These are phyloP conservation scores for Pseudopipra pipra DNA, from an alignment of 2,113 vertebrate species.

Conservation along the genomic window DNA sequence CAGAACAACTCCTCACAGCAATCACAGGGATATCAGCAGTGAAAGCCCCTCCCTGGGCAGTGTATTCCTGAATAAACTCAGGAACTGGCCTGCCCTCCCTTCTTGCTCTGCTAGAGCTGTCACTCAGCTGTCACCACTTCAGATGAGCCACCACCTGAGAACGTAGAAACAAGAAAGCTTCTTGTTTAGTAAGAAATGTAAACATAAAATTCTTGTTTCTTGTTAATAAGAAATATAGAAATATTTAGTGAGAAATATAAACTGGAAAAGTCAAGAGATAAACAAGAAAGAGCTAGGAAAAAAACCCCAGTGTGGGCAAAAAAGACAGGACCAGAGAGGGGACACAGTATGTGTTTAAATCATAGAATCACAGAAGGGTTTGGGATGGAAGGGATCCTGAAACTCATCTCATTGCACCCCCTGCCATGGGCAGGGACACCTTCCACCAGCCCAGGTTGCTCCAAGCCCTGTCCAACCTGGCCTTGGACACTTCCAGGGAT, in stretches of 20 bases:
- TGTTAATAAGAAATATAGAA: not conserved
- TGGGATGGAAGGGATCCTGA: not conserved
- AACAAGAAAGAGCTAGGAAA: not conserved
- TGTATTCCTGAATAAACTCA: not conserved
- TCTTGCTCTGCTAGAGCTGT: not conserved
- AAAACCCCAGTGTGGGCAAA: not conserved
- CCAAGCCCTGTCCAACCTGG: not conserved
- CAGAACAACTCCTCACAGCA: not conserved
- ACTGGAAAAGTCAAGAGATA: not conserved
- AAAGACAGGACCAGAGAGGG: not conserved
- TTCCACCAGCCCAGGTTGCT: not conserved
- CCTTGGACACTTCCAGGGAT: not conserved
- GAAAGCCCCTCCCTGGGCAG: not conserved
- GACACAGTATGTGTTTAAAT: not conserved
- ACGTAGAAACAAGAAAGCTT: fast-evolving
- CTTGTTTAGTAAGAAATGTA: not conserved
- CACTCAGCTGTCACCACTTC: not conserved
- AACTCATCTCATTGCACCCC: not conserved
- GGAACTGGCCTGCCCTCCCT: not conserved
- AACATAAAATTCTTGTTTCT: not conserved
- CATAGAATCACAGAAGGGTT: not conserved
- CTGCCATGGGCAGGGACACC: not conserved
- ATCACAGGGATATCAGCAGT: fast-evolving
- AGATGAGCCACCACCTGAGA: fast-evolving
- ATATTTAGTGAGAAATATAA: not conserved